Evolutionary conservation across 2,113 vertebrate genomes (phyloP), one percentile per base, ranked within the genome.

Genomic region (Thinocorus orbignyianus): DNA sequence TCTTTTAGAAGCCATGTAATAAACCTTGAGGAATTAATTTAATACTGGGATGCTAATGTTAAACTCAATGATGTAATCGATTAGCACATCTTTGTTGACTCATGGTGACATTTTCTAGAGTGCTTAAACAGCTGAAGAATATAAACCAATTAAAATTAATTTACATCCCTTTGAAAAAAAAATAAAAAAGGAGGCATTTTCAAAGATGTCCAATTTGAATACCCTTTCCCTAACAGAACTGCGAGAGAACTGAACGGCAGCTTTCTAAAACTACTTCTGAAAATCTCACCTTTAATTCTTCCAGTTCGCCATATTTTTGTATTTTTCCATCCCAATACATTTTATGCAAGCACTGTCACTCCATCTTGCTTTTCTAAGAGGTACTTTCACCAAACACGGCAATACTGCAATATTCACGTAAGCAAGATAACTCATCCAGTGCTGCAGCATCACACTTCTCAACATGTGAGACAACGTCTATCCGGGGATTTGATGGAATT

Each of bases 81-180:
- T 95, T 94, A 93, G 69, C 61, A 62, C 86, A 66, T 94, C 61
- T 93, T 88, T 93, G 55, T 93, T 96, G 92, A 93, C 61, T 96
- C 80, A 84, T 35, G 49, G 48, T 81, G 93, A 90, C 57, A 88
- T 94, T 96, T 97, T 95, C 93, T 52, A 17, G 76, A 72, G 73
- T 68, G 44, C 69, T 92, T 91, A 74, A 95, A 74, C 26, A 48
- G 33, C 35, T 81, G 73, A 96, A 92, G 57, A 86, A 73, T 78
- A 86, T 60, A 91, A 90, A 92, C 42, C 37, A 77, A 70, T 81
- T 81, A 88, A 83, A 90, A 68, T 74, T 6, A 90, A 78, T 90
- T 84, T 86, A 74, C 0, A 0, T 71, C 22, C 14, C 35, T 65
- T 81, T 86, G 9, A 31, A 83, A 85, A 79, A 71, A 80, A 68